These are phyloP conservation scores for Mus spicilegus DNA, from an alignment of 2,113 vertebrate genomes.

Conservation along the genomic window DNA sequence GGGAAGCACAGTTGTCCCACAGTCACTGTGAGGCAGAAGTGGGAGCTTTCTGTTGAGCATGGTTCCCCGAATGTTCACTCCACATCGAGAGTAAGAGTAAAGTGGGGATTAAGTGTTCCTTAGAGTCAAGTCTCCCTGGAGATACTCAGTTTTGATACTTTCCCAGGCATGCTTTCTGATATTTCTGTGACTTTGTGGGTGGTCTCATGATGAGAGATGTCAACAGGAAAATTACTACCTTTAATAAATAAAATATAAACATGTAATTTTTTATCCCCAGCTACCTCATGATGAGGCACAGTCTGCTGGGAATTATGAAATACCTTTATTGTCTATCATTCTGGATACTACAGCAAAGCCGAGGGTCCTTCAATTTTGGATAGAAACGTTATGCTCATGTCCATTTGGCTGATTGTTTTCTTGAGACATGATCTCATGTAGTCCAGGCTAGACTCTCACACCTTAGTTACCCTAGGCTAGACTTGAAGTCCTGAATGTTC, in stretches of 20 bases:
- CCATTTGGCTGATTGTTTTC: background rate
- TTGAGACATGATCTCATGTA: background rate
- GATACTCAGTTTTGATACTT: background rate
- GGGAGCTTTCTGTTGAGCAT: background rate
- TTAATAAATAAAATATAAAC: background rate
- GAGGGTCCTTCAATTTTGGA: background rate
- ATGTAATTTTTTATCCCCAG: background rate
- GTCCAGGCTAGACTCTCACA: background rate
- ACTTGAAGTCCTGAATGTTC: background rate
- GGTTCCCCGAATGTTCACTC: background rate
- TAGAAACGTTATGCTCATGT: background rate
- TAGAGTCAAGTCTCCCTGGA: background rate
- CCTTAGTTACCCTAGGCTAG: background rate
- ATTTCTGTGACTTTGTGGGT: background rate
- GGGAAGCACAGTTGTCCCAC: fast-evolving
- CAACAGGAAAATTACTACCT: background rate
- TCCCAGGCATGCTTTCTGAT: background rate
- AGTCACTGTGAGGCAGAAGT: background rate
- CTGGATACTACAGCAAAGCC: background rate
- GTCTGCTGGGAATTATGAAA: background rate
- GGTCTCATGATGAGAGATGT: background rate
- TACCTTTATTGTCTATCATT: background rate
- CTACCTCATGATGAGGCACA: background rate
- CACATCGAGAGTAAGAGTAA: background rate
- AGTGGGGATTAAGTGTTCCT: background rate